phyloP scores from a whole-genome alignment of 2,888 invertebrate species.

The Sphinx pinastri region DNA sequence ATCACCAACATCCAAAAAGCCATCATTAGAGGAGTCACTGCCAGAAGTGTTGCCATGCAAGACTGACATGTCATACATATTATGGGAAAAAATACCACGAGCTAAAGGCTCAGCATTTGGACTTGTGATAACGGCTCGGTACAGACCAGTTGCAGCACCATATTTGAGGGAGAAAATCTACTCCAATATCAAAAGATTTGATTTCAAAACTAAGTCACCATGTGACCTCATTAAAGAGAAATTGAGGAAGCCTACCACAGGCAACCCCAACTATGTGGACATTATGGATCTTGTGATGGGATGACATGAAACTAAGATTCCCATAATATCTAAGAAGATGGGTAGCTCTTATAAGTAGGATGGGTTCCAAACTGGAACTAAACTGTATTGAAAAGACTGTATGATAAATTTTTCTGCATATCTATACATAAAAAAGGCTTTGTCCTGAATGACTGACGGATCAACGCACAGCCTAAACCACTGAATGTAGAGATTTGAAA shows the following conservation, averaged over 20 bases:
- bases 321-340: too few relatives aligned
- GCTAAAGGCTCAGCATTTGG: slow-evolving; percentile 68
- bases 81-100: slow-evolving; percentile 51
- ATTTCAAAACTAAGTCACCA: slow-evolving; percentile 67
- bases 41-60: slow-evolving; percentile 54
- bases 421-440: too few relatives aligned
- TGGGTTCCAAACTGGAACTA: background rate
- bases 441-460: too few relatives aligned
- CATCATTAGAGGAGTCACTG: slow-evolving; percentile 22
- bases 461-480: too few relatives aligned
- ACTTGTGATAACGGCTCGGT: slow-evolving; percentile 60
- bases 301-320: background rate
- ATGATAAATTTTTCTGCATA: too few relatives aligned
- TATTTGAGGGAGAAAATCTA: slow-evolving; percentile 54
- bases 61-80: slow-evolving; percentile 66
- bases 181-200: slow-evolving; percentile 55
- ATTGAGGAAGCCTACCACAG: slow-evolving; percentile 6
- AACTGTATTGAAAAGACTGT: background rate
- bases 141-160: slow-evolving; percentile 61
- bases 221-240: slow-evolving; percentile 66
- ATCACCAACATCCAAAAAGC: slow-evolving; percentile 21
- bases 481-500: too few relatives aligned
- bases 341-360: background rate
- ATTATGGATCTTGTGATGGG: slow-evolving; percentile 19
- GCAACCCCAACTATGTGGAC: slow-evolving; percentile 10